Base-by-base conservation (phyloP, 2,797 vertebrate genomes). In the Xiphophorus birchmanni region DNA sequence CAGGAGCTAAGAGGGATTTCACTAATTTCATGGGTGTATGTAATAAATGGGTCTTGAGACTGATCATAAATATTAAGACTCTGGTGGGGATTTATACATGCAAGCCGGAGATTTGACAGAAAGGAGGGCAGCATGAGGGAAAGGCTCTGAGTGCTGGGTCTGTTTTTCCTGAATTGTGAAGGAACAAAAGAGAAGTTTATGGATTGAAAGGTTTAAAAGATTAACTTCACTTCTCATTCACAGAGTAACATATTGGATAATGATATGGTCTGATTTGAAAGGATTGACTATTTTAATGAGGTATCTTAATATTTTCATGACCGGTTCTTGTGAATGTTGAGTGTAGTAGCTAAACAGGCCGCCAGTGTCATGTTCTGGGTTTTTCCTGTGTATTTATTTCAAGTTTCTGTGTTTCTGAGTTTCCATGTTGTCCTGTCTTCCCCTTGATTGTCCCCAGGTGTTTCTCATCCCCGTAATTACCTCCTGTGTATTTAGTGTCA, bases 1-100 rank as follows among this genome's bases (percentile, higher is more conserved):
- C 63, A 45, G 76, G 54, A 82, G 73, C 80, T 60, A 85, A 88
- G 52, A 81, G 72, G 87, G 85, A 89, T 88, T 90, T 87, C 42
- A 72, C 84, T 91, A 91, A 93, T 93, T 91, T 82, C 83, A 82
- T 67, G 48, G 75, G 75, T 83, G 84, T 89, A 79, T 81, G 91
- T 90, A 87, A 90, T 91, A 84, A 89, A 91, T 90, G 87, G 80
- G 74, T 82, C 76, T 58, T 54, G 76, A 77, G 75, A 84, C 82
- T 78, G 90, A 67, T 87, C 86, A 84, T 93, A 89, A 92, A 90
- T 90, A 85, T 72, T 6, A 56, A 84, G 81, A 81, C 80, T 72
- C 40, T 75, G 75, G 74, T 78, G 7, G 78, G 79, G 83, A 86
- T 90, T 85, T 87, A 83, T 85, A 73, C 71, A 63, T 35, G 74